Evolutionary conservation across 1,140 invertebrate genomes (phyloP), one percentile per base, ranked within the genome.

Genomic region (Lepidotrigona ventralis): DNA sequence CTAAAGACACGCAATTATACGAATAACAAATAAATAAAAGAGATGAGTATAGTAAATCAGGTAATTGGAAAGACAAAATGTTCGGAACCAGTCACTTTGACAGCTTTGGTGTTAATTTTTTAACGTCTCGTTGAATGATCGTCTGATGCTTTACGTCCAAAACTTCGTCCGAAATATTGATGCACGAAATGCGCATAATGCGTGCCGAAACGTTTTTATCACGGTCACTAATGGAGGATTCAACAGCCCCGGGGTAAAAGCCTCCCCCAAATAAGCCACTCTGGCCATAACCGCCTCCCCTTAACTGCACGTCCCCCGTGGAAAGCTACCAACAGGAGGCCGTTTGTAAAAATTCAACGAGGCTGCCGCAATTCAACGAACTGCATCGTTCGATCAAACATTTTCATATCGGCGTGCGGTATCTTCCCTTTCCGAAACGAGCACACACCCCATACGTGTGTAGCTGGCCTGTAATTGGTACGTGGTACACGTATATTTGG

Each of bases 401-500:
- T 72, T 80, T 80, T 72, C 79, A 72, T 80, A 72, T 72, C 54
- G 56, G 39, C 56, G 19, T 46, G 39, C 1, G 46, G 19, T 46
- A 54, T 64, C 79, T 64, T 56, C 73, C 33, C 33, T n/a, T 14
- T 11, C 17, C 29, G 15, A 9, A n/a, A 21, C 58, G 19, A n/a
- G 54, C 79, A 70, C 77, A 39, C n/a, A 8, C 39, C 6, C 39
- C 39, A 46, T 46, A 46, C 39, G 8, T 46, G 39, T 46, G 39
- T 26, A 29, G 33, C 11, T 39, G 33, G 66, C 39, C 8, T 72
- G 58, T 77, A 87, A 87, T 86, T 86, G 77, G 81, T 70, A 73
- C 80, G 53, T 72, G 76, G 29, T 51, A 53, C 58, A 56, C 71
- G 70, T 79, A 66, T 33, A 46, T 11, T 46, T 46, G 39, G 0